Conservation (phyloP, 2,113 vertebrate species). For the Pyrgilauda ruficollis region DNA sequence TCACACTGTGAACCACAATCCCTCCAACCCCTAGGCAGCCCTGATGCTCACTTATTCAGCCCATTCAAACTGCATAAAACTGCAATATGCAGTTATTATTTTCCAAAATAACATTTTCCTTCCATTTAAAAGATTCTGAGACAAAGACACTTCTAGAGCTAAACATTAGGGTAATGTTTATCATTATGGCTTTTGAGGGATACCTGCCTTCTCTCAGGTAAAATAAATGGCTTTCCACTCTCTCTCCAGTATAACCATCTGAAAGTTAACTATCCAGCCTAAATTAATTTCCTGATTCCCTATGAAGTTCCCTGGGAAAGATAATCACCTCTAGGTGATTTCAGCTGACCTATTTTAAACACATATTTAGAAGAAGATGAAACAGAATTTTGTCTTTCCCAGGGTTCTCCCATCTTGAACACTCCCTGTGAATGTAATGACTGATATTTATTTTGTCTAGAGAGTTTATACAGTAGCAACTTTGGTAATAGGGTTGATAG, state of each 20-base stretch:
- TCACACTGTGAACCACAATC: not conserved
- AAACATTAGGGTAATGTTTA: not conserved
- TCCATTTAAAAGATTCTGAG: not conserved
- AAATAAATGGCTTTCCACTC: not conserved
- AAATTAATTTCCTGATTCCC: not conserved
- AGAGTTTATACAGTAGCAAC: not conserved
- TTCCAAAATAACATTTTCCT: not conserved
- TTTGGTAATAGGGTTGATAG: not conserved
- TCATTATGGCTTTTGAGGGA: not conserved
- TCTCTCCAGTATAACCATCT: not conserved
- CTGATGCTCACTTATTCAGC: not conserved
- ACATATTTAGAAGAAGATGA: not conserved
- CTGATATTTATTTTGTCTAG: slow-evolving; percentile 22
- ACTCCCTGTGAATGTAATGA: not conserved
- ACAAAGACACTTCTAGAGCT: not conserved
- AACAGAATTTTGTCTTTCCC: slow-evolving; percentile 33
- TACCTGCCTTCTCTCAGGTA: not conserved
- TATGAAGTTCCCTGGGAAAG: not conserved
- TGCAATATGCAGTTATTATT: not conserved
- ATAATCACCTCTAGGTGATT: slow-evolving; percentile 2
- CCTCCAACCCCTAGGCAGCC: not conserved
- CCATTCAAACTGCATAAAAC: not conserved
- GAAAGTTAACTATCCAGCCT: not conserved
- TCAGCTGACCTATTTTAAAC: slow-evolving; percentile 23
- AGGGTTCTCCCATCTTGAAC: not conserved